Evolutionary conservation across 2,113 vertebrate species (phyloP), one percentile per base, ranked within the genome.

Genomic region (Mastomys coucha): DNA sequence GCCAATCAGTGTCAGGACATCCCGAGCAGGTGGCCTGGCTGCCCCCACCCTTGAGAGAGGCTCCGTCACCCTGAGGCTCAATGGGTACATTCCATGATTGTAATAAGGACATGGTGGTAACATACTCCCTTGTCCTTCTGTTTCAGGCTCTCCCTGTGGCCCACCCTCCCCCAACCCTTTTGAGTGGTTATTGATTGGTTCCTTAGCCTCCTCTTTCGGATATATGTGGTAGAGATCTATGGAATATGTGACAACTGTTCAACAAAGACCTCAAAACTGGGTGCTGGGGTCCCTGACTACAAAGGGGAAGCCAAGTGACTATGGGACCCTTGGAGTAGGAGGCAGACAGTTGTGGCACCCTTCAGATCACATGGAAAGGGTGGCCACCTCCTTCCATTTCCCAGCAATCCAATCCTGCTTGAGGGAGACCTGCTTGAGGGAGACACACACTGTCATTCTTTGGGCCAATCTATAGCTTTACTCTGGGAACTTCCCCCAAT

Each of bases 261-360:
- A 42, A 58, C 58, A 51, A 28, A 67, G 60, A 16, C 58, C 17
- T 24, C 0, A 1, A 77, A 60, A 20, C 73, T 0, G 19, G 45
- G 51, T 0, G 0, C 72, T 16, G 84, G 26, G 5, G 2, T 63
- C 1, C 45, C 10, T 12, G 6, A 65, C 33, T 0, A 7, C 78
- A 16, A 9, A 42, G 1, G 13, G 53, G 65, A 31, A 24, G 1
- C 0, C 10, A 26, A 26, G 28, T 36, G 3, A 7, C 39, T 2
- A 0, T 31, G 80, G 7, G 2, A 0, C 16, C 16, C 9, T 39
- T 4, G 5, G 9, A 0, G 1, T 13, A 5, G 13, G 49, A 20
- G 31, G 14, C 2, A 7, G 82, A 39, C 3, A 11, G 70, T 13
- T 2, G 5, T 3, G 80, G 24, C 1, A 31, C 49, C 72, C 72